Evolutionary conservation across 2,113 vertebrate genomes (phyloP).

Genomic region (Mesembrinibis cayennensis): DNA sequence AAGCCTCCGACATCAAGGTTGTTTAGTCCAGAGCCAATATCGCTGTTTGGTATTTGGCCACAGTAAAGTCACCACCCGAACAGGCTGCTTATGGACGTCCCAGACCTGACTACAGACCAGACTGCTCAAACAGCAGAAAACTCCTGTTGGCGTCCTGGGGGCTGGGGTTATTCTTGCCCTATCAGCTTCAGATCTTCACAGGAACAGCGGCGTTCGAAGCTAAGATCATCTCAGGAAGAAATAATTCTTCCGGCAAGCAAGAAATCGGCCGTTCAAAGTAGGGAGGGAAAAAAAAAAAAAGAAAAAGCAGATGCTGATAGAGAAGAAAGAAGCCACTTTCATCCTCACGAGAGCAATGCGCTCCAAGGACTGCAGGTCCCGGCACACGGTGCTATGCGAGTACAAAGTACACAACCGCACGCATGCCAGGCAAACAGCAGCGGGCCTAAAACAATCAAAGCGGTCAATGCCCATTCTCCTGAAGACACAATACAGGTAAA

Average conservation of each 20-base stretch:
- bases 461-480: background rate
- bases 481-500: background rate
- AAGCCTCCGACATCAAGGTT: background rate
- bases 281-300: too few species aligned
- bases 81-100: rapidly evolving
- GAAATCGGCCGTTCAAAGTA: background rate
- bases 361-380: background rate
- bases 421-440: background rate
- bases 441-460: background rate
- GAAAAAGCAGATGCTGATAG: background rate
- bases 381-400: background rate
- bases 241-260: background rate
- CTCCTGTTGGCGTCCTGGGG: background rate
- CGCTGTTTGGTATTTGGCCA: background rate
- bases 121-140: background rate
- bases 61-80: background rate
- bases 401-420: background rate
- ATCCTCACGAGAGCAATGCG: background rate
- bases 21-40: background rate
- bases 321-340: conserved; percentile 33
- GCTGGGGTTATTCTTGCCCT: rapidly evolving
- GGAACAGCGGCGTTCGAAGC: background rate
- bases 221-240: background rate
- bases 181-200: background rate
- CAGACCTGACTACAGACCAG: background rate